phyloP scores from a whole-genome alignment of 2,888 invertebrate species.

The Cheilosia soror region DNA sequence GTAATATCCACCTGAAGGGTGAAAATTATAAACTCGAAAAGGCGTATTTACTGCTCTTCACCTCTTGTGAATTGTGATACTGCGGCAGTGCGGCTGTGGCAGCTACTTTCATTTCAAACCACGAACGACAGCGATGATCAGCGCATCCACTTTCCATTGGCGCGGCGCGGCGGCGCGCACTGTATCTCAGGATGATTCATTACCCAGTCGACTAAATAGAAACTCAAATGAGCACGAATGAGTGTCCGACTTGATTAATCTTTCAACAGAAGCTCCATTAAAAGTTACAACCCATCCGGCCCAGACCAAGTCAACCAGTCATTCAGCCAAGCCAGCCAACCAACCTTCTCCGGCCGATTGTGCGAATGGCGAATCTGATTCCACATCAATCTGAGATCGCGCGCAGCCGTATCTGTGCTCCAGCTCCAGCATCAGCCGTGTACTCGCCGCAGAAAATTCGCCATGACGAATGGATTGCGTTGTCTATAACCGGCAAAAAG shows the following conservation, averaged over 20 bases:
- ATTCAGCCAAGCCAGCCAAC: constrained; percentile 23
- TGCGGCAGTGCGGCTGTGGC: background rate
- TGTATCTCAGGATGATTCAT: constrained; percentile 69
- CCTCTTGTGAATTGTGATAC: constrained; percentile 4
- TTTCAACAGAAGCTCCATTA: constrained; percentile 75
- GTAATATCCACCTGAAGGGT: constrained; percentile 65
- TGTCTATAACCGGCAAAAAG: constrained; percentile 71
- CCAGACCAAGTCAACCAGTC: constrained; percentile 61
- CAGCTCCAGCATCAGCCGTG: constrained; percentile 33
- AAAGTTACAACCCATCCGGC: constrained; percentile 72
- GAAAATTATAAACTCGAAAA: constrained; percentile 57
- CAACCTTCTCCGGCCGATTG: constrained; percentile 64
- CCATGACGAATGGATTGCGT: constrained; percentile 75
- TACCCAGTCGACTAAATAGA: constrained; percentile 67
- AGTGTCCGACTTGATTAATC: constrained; percentile 74
- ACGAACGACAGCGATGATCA: constrained; percentile 60
- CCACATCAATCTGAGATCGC: constrained; percentile 73
- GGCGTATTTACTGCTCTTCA: constrained; percentile 4
- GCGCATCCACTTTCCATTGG: constrained; percentile 69
- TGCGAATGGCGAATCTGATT: constrained; percentile 74
- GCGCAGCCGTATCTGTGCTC: constrained; percentile 46
- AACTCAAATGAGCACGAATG: constrained; percentile 75
- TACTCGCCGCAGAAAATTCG: constrained; percentile 62
- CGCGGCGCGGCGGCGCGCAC: constrained; percentile 32
- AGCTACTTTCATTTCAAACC: constrained; percentile 73